Evolutionary conservation across 1,140 invertebrate species (phyloP).

Genomic region (Aphelenchoides fujianensis): DNA sequence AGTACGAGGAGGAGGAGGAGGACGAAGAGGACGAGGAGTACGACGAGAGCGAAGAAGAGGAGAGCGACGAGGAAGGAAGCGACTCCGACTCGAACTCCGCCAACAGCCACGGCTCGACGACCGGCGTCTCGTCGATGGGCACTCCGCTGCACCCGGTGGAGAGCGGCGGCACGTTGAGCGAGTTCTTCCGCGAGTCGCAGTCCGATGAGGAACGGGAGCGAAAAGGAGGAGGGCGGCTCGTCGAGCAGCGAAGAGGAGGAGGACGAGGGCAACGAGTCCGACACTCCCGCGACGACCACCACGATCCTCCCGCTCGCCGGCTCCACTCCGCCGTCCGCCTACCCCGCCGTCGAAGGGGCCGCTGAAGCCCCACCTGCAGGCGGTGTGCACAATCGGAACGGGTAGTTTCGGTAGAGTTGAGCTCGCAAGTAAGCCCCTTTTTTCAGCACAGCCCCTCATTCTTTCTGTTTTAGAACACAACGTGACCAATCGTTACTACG

Average conservation of each 20-base stretch:
- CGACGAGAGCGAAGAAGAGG: no score
- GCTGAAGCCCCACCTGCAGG: constrained; percentile 19
- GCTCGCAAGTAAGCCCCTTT: no score
- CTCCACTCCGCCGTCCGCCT: no score
- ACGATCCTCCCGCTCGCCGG: no score
- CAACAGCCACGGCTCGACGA: not conserved
- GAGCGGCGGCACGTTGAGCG: not conserved
- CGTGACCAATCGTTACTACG: constrained; percentile 54
- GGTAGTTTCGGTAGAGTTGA: constrained; percentile 60
- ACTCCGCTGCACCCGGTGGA: not conserved
- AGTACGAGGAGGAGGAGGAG: no score
- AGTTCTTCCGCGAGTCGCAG: not conserved
- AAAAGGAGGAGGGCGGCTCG: constrained; percentile 1
- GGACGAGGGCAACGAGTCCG: not conserved
- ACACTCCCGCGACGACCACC: no score
- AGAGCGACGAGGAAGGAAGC: not conserved
- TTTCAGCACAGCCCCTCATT: no score
- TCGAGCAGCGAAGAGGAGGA: not conserved
- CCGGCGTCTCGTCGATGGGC: not conserved
- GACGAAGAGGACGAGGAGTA: no score
- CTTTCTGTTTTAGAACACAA: no score
- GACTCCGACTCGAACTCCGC: not conserved
- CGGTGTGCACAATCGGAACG: constrained; percentile 44
- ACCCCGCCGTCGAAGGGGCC: not conserved
- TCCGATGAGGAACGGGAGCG: not conserved